Evolutionary conservation across 2,113 vertebrate species (phyloP).

Genomic region (Lophura nycthemera): DNA sequence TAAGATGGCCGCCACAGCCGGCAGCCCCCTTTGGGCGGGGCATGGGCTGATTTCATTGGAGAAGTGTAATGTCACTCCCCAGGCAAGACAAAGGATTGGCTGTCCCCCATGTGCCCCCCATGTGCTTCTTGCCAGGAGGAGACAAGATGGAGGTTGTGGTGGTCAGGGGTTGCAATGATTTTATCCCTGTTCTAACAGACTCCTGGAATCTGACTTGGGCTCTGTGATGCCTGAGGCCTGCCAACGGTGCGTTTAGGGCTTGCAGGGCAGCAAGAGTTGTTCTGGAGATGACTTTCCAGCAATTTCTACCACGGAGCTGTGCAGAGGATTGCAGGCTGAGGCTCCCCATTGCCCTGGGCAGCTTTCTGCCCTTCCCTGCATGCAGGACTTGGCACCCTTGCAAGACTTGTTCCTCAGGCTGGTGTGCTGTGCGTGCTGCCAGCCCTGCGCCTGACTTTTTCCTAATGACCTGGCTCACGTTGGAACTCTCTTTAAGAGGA

Average conservation of each 20-base stretch:
- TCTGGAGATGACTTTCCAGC: neutral
- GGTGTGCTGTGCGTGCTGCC: too few species aligned
- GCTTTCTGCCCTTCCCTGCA: neutral
- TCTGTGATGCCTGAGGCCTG: too few species aligned
- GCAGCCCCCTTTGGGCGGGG: fast-evolving
- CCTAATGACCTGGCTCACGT: neutral
- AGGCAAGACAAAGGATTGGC: neutral
- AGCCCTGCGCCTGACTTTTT: neutral
- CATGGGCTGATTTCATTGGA: neutral
- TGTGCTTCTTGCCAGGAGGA: fast-evolving
- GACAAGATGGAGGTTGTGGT: neutral
- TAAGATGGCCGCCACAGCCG: fast-evolving
- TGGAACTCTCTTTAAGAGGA: neutral
- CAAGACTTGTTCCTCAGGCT: neutral
- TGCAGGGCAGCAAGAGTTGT: fast-evolving
- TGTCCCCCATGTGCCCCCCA: fast-evolving
- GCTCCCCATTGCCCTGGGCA: neutral
- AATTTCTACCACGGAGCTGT: fast-evolving
- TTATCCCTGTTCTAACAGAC: neutral
- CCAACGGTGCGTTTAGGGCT: fast-evolving
- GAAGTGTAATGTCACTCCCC: neutral
- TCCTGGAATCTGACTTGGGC: fast-evolving
- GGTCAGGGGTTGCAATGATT: fast-evolving
- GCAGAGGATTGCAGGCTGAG: neutral
- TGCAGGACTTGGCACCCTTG: fast-evolving